These are phyloP conservation scores for Synergus gifuensis DNA, from an alignment of 2,888 invertebrate species.

Conservation along the genomic window DNA sequence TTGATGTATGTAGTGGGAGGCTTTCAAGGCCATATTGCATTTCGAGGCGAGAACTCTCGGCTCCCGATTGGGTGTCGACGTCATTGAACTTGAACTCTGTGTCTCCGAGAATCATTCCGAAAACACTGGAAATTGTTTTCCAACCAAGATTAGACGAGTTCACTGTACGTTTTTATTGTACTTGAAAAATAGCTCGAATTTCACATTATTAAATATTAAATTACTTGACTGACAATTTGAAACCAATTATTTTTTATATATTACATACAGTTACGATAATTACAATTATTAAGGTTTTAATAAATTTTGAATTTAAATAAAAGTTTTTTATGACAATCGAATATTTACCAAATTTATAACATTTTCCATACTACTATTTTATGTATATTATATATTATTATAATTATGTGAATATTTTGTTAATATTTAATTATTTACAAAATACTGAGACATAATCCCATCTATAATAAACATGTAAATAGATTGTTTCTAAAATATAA, in stretches of 20 bases:
- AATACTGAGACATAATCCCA: too few species aligned
- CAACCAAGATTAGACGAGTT: conserved; percentile 17
- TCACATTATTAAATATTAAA: not conserved
- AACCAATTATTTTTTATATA: not conserved
- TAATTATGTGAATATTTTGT: too few species aligned
- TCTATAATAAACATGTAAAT: too few species aligned
- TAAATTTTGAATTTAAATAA: not conserved
- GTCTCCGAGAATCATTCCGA: conserved; percentile 19
- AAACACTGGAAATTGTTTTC: conserved; percentile 19
- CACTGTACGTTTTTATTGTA: not conserved
- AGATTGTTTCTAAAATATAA: too few species aligned
- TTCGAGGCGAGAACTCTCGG: conserved; percentile 11
- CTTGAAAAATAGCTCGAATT: not conserved
- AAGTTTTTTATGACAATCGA: too few species aligned
- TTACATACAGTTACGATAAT: not conserved
- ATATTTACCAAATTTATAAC: too few species aligned
- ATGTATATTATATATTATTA: too few species aligned
- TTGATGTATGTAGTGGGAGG: conserved; percentile 1
- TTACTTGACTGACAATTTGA: not conserved
- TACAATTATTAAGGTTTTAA: not conserved
- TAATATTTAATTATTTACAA: too few species aligned
- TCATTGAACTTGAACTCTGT: conserved; percentile 40
- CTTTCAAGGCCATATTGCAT: conserved; percentile 33
- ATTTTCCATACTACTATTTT: too few species aligned
- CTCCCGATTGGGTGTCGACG: conserved; percentile 34